phyloP scores from a whole-genome alignment of 2,797 vertebrate genomes.

The Hemitrygon akajei region DNA sequence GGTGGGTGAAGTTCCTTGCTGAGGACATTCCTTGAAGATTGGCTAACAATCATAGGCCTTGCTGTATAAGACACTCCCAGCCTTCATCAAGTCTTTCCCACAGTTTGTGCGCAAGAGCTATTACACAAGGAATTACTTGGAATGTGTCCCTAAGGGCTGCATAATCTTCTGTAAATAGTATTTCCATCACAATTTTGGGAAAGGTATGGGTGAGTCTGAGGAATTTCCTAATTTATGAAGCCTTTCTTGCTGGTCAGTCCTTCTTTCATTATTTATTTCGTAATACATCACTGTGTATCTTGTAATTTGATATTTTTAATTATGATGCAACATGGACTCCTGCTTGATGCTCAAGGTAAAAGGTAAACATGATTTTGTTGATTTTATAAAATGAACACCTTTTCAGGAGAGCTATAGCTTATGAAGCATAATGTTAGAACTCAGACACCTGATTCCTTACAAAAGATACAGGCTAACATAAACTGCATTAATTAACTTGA shows the following conservation, averaged over 20 bases:
- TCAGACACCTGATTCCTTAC: not conserved
- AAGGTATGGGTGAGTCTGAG: not conserved
- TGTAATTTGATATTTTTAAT: not conserved
- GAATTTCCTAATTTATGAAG: not conserved
- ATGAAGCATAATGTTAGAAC: not conserved
- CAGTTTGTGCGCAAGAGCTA: too few relatives aligned
- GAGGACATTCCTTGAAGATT: too few relatives aligned
- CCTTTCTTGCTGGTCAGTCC: not conserved
- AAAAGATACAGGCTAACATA: not conserved
- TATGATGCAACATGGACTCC: not conserved
- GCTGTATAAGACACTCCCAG: too few relatives aligned
- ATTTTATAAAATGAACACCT: not conserved
- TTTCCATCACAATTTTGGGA: not conserved
- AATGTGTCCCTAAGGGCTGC: not conserved
- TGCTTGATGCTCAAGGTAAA: not conserved
- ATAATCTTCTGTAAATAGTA: not conserved
- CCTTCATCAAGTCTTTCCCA: too few relatives aligned
- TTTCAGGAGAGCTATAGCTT: not conserved
- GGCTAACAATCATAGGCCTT: too few relatives aligned
- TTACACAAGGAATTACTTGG: too few relatives aligned
- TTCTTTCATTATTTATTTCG: not conserved
- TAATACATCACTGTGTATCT: not conserved
- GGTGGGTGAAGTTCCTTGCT: not conserved
- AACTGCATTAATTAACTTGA: not conserved
- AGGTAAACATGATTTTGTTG: not conserved